These are phyloP conservation scores for Halcyon smyrnensis DNA, from an alignment of 2,797 vertebrate genomes.

Conservation along the genomic window DNA sequence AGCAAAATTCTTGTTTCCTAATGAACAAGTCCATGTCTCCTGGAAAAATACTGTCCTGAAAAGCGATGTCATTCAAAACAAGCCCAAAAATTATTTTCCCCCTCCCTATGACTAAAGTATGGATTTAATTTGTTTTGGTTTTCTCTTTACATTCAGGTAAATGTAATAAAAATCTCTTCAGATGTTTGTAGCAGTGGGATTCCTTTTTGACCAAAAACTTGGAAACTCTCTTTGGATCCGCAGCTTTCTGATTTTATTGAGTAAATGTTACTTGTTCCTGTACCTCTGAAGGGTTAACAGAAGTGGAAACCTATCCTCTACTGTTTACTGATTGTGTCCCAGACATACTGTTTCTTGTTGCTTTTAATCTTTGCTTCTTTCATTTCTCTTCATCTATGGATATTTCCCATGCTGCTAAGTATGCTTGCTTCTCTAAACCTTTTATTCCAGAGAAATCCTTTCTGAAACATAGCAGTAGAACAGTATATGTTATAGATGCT, in stretches of 20 bases:
- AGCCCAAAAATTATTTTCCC: accelerated
- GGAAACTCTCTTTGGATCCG: not conserved
- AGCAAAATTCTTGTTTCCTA: not conserved
- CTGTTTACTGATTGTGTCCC: not conserved
- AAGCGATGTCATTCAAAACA: not conserved
- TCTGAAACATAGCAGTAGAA: not conserved
- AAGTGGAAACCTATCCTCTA: not conserved
- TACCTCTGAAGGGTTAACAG: not conserved
- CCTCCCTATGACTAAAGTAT: not conserved
- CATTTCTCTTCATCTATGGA: not conserved
- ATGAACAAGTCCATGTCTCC: not conserved
- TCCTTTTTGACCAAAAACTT: not conserved
- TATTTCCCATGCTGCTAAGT: not conserved
- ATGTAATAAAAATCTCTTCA: not conserved
- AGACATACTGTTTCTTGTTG: not conserved
- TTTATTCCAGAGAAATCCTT: not conserved
- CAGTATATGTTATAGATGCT: not conserved
- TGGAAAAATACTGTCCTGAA: not conserved
- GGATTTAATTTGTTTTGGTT: not conserved
- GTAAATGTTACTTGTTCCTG: not conserved
- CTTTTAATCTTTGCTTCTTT: not conserved
- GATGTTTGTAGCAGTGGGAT: not conserved
- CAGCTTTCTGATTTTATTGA: not conserved
- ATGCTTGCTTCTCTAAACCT: not conserved
- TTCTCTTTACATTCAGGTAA: not conserved